These are phyloP conservation scores for Arrhamphus sclerolepis DNA, from an alignment of 2,797 vertebrate species.

Conservation along the genomic window DNA sequence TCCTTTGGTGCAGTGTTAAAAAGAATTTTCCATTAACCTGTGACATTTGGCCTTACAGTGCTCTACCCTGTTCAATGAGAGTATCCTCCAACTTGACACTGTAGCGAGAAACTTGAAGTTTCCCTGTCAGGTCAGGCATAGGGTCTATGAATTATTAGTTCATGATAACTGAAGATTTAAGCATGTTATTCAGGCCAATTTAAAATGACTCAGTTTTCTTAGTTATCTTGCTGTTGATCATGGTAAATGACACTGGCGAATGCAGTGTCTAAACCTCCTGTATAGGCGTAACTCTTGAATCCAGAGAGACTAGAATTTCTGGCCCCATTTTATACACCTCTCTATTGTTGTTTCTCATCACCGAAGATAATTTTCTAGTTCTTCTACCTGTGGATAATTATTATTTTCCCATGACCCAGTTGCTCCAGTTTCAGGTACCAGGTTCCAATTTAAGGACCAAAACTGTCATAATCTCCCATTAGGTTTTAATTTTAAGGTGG, in stretches of 20 bases:
- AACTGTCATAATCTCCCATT: not conserved
- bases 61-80: constrained; percentile 31
- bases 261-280: not conserved
- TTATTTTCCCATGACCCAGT: not conserved
- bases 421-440: not conserved
- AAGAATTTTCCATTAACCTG: constrained; percentile 45
- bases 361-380: not conserved
- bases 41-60: constrained; percentile 38
- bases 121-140: constrained; percentile 18
- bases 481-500: not conserved
- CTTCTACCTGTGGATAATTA: not conserved
- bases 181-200: not conserved
- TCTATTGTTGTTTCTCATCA: not conserved
- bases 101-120: constrained; percentile 32
- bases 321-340: not conserved
- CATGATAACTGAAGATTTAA: not conserved
- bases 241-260: not conserved
- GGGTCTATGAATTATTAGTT: not conserved
- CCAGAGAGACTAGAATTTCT: constrained; percentile 10
- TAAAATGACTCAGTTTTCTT: not conserved
- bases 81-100: constrained; percentile 12
- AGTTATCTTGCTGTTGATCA: not conserved
- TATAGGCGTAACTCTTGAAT: not conserved
- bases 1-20: constrained; percentile 6
- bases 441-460: not conserved